Percentiles rank a stretch among this genome's conserved stretches.
Conservation (phyloP, 2,113 vertebrate genomes). For the Chaetorhynchus papuensis region DNA sequence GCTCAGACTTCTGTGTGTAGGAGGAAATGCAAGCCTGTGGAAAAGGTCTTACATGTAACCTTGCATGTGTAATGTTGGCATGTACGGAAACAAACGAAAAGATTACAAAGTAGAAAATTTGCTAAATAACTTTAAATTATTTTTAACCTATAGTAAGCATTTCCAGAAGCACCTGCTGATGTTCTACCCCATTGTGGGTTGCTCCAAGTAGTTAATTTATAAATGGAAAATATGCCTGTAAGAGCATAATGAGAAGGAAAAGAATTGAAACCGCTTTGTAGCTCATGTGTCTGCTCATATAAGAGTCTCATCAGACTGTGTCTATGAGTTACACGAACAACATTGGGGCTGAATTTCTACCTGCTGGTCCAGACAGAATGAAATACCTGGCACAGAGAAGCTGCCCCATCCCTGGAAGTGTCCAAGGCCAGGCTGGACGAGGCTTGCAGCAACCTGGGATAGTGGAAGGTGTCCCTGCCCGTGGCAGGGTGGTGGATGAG, state of each 20-base stretch:
- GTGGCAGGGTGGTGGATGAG: not conserved
- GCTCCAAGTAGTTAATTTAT: not conserved
- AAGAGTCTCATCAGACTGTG: not conserved
- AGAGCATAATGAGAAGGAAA: not conserved
- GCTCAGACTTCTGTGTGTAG: not conserved
- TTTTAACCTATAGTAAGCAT: not conserved
- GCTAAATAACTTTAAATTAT: not conserved
- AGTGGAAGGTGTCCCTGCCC: not conserved
- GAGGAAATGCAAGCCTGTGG: not conserved
- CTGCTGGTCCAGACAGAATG: not conserved
- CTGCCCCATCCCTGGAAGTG: not conserved
- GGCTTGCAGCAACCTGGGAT: rapidly evolving
- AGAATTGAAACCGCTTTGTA: not conserved
- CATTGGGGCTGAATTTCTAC: not conserved
- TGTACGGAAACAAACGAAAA: not conserved
- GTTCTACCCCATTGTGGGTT: not conserved
- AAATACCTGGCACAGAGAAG: not conserved
- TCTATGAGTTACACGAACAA: not conserved
- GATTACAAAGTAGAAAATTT: not conserved
- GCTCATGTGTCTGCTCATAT: rapidly evolving
- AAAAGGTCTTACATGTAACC: not conserved
- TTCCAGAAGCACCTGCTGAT: not conserved
- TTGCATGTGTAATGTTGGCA: not conserved
- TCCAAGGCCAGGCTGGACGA: rapidly evolving
- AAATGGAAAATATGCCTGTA: not conserved